Conservation (phyloP, 2,113 vertebrate species). For the Pachycephala philippinensis region DNA sequence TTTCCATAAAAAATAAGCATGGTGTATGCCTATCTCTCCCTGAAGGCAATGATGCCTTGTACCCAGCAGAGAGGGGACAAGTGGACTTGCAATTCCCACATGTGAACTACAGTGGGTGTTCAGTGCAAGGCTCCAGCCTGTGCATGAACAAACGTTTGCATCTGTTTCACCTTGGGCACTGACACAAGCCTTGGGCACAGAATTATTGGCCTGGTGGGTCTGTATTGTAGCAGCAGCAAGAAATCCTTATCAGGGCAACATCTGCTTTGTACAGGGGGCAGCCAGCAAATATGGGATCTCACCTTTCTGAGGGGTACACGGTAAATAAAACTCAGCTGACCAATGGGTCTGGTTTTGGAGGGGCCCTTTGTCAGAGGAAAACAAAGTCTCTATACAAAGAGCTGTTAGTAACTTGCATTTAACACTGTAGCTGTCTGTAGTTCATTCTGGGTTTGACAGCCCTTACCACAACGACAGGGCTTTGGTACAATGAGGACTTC, state of each 20-base stretch:
- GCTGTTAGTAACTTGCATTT: not conserved
- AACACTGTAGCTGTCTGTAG: not conserved
- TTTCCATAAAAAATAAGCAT: not conserved
- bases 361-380: not conserved
- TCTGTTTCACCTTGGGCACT: not conserved
- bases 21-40: not conserved
- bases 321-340: not conserved
- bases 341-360: not conserved
- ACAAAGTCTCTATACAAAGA: not conserved
- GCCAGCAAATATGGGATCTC: not conserved
- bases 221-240: not conserved
- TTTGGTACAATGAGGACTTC: not conserved
- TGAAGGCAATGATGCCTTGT: not conserved
- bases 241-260: not conserved
- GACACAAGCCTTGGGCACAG: not conserved
- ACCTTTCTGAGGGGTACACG: accelerated
- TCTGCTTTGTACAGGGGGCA: not conserved
- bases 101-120: accelerated
- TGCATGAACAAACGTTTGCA: not conserved
- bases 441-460: not conserved
- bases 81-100: accelerated
- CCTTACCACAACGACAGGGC: not conserved
- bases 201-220: not conserved
- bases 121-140: not conserved
- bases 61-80: not conserved